Conservation (phyloP, 2,797 vertebrate genomes). For the Anguilla megastoma region DNA sequence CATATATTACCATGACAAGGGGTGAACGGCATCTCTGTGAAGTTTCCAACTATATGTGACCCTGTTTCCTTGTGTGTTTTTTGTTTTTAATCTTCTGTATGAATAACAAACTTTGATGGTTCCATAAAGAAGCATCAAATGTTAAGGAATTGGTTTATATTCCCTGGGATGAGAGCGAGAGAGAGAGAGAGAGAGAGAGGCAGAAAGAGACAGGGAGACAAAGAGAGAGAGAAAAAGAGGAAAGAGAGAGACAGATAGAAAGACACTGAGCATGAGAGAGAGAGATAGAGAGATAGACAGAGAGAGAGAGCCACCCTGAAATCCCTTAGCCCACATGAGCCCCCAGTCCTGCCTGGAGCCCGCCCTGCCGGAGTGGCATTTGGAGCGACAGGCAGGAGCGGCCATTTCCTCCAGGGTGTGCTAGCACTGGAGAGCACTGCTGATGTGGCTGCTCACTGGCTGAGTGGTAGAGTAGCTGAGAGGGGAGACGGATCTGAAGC, state of each 20-base stretch:
- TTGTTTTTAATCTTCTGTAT: neutral
- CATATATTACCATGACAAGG: neutral
- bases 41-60: neutral
- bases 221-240: no score
- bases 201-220: no score
- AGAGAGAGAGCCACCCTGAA: neutral
- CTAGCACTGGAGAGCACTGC: neutral
- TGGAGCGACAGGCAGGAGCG: neutral
- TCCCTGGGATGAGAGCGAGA: constrained; percentile 45
- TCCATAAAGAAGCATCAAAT: neutral
- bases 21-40: neutral
- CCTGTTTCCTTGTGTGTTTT: neutral
- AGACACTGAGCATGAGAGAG: neutral
- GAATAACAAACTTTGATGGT: neutral
- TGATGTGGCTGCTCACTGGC: constrained; percentile 48
- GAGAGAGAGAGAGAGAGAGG: constrained; percentile 29
- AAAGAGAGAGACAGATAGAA: neutral
- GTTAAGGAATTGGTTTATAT: neutral
- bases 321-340: neutral
- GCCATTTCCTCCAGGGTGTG: neutral
- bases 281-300: neutral
- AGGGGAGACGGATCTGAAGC: constrained; percentile 30
- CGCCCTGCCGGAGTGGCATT: neutral
- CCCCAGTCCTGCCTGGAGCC: neutral
- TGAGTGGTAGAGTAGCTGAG: constrained; percentile 51